Evolutionary conservation across 2,888 invertebrate species (phyloP), one percentile per base, ranked within the genome.

Genomic region (Limnephilus lunatus): DNA sequence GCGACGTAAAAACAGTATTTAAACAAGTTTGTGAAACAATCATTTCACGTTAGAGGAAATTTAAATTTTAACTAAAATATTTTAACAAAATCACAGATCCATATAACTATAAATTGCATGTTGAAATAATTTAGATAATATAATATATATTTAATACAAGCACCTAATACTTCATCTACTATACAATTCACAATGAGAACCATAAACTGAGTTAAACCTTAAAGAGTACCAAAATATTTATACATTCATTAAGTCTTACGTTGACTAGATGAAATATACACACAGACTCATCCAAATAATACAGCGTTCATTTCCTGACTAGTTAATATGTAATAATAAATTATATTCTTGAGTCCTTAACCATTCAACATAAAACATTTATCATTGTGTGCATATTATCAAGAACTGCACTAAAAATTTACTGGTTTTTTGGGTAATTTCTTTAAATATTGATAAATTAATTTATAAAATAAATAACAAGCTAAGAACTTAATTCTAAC

Each of bases 31-130:
- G 85, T 32, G 88, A 85, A 92, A 92, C 91, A 90, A 91, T 80
- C 85, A 91, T 90, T 93, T 93, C 91, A 90, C 92, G 91, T 91
- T 93, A 91, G 83, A 86, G 32, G 68, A 85, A 86, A 91, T 92
- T 92, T 68, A 93, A 87, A 92, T 85, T 92, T 92, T 82, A 93
- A 93, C 91, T 93, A 93, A 90, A 92, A 85, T 91, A 80, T 81
- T 92, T 89, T 90, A 93, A 93, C 93, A 92, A 91, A 93, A 93
- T 93, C 93, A 93, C 93, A 93, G 93, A 91, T 93, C 89, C 90
- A 91, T 93, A 92, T 85, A 91, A 93, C 92, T 93, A 93, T 89
- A 93, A 93, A 93, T 93, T 93, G 93, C 93, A 92, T 93, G 86
- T 92, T 83, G 85, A 93, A 93, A 92, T 92, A 89, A 92, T 82